phyloP scores from a whole-genome alignment of 2,888 invertebrate genomes.

The Chrysolina oricalcia region DNA sequence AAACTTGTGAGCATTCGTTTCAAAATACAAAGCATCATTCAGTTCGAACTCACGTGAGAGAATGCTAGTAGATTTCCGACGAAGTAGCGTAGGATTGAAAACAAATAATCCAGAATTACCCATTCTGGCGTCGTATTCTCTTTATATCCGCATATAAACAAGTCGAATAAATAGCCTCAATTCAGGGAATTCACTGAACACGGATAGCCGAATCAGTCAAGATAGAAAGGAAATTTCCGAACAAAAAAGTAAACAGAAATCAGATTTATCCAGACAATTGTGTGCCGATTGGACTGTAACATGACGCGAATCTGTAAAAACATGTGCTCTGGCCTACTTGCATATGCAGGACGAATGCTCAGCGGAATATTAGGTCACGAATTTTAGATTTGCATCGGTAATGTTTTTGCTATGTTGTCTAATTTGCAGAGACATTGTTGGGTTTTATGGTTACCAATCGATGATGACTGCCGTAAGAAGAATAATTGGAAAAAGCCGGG shows the following conservation, averaged over 20 bases:
- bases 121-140: constrained; percentile 13
- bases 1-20: not conserved
- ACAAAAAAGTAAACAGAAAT: constrained; percentile 64
- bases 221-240: constrained; percentile 59
- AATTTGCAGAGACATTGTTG: not conserved
- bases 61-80: not conserved
- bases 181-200: constrained; percentile 59
- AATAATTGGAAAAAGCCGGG: no score
- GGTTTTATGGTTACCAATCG: not conserved
- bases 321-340: constrained; percentile 15
- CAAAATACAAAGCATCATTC: not conserved
- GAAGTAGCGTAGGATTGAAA: constrained; percentile 17
- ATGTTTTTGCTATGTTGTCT: not conserved
- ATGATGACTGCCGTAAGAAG: not conserved
- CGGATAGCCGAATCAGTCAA: constrained; percentile 48
- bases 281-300: constrained; percentile 61
- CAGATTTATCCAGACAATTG: constrained; percentile 65
- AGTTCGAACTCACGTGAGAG: not conserved
- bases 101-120: constrained; percentile 28
- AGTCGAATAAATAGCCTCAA: constrained; percentile 58
- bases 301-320: constrained; percentile 18
- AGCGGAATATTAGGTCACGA: not conserved
- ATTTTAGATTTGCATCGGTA: constrained; percentile 5
- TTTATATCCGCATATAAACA: constrained; percentile 35
- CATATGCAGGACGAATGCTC: constrained; percentile 18